Evolutionary conservation across 1,140 invertebrate genomes (phyloP), one percentile per base, ranked within the genome.

Genomic region (Diuraphis noxia): DNA sequence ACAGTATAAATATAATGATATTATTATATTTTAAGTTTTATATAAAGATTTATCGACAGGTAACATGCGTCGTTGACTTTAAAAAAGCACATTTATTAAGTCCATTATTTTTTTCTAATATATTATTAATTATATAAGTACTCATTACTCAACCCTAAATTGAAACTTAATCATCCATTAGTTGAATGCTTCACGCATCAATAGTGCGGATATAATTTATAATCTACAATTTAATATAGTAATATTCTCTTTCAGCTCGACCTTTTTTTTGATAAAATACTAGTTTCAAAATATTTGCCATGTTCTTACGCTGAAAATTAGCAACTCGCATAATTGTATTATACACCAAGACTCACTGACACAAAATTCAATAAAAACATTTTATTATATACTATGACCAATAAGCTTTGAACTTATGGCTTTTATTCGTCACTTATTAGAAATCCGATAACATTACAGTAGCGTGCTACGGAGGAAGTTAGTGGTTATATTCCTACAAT

Each of bases 11-110:
- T 30, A 41, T 30, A 38, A 36, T 36, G 7, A 40, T 30, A 13
- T 40, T 40, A 88, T 63, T 38, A 87, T 6, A 40, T 88, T 88
- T 88, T 88, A 36, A n/a, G 30, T 85, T 46, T 85, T 85, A 13
- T 30, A 38, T 63, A 38, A 88, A 30, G 25, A 88, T 77, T 88
- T 34, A 43, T 72, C 7, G n/a, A n/a, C 9, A 34, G 6, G 17
- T 46, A n/a, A 34, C 23, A 4, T 17, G 19, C n/a, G 10, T 85
- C 82, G 19, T 46, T 34, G 40, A 85, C 82, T 84, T 84, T 34
- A 34, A 46, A 21, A 34, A 46, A 85, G 21, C 30, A 17, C 41
- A 46, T 85, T 85, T 85, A 46, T 46, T 9, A 46, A 46, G 6
- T 85, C 5, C 17, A 41, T 13, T 17, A 30, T 82, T 43, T 30